Evolutionary conservation across 2,797 vertebrate genomes (phyloP), one percentile per base, ranked within the genome.

Genomic region (Macroramphosus scolopax): DNA sequence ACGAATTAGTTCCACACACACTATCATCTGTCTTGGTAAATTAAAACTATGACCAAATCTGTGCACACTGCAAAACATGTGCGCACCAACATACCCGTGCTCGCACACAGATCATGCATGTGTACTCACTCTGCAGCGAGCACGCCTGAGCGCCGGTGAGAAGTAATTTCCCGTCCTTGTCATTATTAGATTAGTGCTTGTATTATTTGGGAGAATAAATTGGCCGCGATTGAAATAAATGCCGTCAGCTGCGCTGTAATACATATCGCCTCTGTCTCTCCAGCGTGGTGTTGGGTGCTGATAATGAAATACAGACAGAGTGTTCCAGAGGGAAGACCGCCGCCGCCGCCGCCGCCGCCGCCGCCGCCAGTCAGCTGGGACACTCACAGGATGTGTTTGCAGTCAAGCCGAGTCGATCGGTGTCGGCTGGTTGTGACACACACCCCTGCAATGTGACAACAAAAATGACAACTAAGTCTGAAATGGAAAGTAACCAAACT

Each of bases 111-210:
- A 20, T 16, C 25, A 31, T 36, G 18, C 52, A 45, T 15, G 2
- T 24, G 20, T 43, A 3, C 18, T 34, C 2, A 26, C 44, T 49
- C 29, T 17, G 8, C 28, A 14, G 16, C 5, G 37, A 30, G 59
- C 42, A 29, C 11, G 48, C 20, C 40, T 41, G 58, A 37, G 63
- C 72, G 8, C 17, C 60, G 54, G 59, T 68, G 61, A 74, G 51
- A 68, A 76, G 77, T 54, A 84, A 88, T 86, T 83, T 84, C 68
- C 75, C 55, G 48, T 81, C 68, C 76, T 78, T 80, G 76, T 80
- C 82, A 77, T 87, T 83, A 85, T 88, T 89, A 85, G 81, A 90
- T 89, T 82, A 88, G 77, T 51, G 58, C 79, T 82, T 82, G 82
- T 82, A 65, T 81, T 68, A 80, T 87, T 87, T 63, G 55, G 61